A percentile compares a stretch with the other conserved stretches of the same genome.
phyloP scores from a whole-genome alignment of 1,140 invertebrate genomes.

The Lasioglossum baleicum region DNA sequence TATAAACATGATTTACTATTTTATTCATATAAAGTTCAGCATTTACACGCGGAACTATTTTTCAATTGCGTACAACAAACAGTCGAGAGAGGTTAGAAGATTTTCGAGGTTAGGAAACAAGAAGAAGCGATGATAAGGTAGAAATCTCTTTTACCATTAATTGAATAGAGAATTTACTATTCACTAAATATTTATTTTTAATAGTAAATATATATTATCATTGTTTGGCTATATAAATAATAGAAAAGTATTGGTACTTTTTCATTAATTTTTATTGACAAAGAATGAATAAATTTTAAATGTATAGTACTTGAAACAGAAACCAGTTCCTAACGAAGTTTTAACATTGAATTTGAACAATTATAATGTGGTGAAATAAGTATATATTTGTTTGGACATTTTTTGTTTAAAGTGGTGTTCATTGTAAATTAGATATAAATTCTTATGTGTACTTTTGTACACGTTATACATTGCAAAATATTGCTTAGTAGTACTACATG shows the following conservation, averaged over 20 bases:
- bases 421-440: neutral
- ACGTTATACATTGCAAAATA: conserved; percentile 20
- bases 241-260: too few species aligned
- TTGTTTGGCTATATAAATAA: too few species aligned
- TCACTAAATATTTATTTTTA: neutral
- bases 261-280: too few species aligned
- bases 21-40: neutral
- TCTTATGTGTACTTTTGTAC: neutral
- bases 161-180: neutral
- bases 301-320: too few species aligned
- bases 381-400: neutral
- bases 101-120: neutral
- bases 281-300: too few species aligned
- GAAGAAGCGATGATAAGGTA: too few species aligned
- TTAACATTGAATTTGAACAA: too few species aligned
- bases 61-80: neutral
- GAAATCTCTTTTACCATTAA: neutral
- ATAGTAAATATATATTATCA: too few species aligned
- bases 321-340: too few species aligned
- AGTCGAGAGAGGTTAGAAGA: neutral
- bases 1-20: conserved; percentile 58
- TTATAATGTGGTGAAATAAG: neutral
- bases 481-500: too few species aligned
- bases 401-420: neutral
- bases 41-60: neutral